A percentile compares a stretch with the other conserved stretches of the same genome.
phyloP scores from a whole-genome alignment of 1,140 invertebrate species.

The Drosophila elegans region DNA sequence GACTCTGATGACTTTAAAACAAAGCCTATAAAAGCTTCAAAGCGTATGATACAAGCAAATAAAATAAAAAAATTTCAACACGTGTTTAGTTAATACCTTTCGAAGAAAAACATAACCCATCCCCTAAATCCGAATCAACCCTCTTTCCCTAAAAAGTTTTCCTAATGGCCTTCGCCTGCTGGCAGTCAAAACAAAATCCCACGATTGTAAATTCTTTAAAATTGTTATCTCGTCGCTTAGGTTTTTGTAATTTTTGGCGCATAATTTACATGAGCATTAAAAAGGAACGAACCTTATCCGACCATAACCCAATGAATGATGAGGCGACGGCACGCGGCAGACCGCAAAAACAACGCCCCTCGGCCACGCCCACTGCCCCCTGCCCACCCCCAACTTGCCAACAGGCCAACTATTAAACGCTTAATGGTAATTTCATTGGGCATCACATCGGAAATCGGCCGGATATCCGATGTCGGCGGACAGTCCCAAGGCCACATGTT shows the following conservation, averaged over 20 bases:
- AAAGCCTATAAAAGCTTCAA: conserved; percentile 4
- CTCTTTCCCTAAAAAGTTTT: conserved; percentile 16
- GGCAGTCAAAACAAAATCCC: conserved; percentile 43
- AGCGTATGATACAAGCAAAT: not conserved
- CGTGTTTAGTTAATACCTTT: conserved; percentile 39
- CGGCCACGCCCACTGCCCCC: not conserved
- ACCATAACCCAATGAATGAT: conserved; percentile 26
- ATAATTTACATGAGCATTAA: conserved; percentile 49
- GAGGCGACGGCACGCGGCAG: conserved; percentile 42
- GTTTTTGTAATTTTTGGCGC: conserved; percentile 48
- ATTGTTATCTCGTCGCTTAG: conserved; percentile 37
- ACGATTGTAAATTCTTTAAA: conserved; percentile 51
- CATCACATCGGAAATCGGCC: conserved; percentile 50
- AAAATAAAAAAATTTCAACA: conserved; percentile 18
- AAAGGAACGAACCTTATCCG: conserved; percentile 6
- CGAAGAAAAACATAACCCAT: conserved; percentile 11
- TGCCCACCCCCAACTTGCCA: conserved; percentile 2
- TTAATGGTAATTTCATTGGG: conserved; percentile 47
- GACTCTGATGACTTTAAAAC: conserved; percentile 7
- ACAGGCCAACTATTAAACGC: conserved; percentile 40
- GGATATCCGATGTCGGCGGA: conserved; percentile 55
- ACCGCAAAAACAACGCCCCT: conserved; percentile 41
- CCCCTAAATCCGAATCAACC: not conserved
- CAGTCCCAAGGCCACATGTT: conserved; percentile 73
- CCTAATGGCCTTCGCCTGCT: conserved; percentile 29